Evolutionary conservation across 1,140 invertebrate species (phyloP), one percentile per base, ranked within the genome.

Genomic region (Papilio glaucus): DNA sequence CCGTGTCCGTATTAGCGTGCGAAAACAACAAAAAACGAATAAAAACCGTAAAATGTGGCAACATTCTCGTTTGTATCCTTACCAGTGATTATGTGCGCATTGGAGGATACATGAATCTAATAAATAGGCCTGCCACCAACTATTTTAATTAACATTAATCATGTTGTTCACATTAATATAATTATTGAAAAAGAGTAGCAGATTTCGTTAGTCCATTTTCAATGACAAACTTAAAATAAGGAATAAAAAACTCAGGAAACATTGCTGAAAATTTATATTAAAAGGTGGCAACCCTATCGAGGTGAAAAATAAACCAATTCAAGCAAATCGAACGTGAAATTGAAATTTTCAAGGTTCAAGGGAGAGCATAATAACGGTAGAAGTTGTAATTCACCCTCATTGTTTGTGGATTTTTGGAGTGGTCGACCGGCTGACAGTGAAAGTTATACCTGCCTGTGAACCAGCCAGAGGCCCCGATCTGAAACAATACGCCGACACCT

Each of bases 401-500:
- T 91, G 97, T 97, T 95, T 96, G 95, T 89, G 97, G 96, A 94
- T 96, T 95, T 94, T 97, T 95, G 84, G 96, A 96, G 95, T 98
- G 98, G 95, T 98, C 97, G 92, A 99, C 97, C 78, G 98, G 97
- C 94, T 99, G 97, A 95, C 98, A 99, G 91, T 95, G 96, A 94
- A 97, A 97, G 94, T 96, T 98, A 96, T 99, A 99, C 90, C 96
- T 96, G 88, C 96, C 96, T 95, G 98, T 96, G 94, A 97, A 95
- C 96, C 97, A 97, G 93, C 97, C 97, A 84, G 95, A 95, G 93
- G 95, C 95, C 93, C 95, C 95, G 94, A 97, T 96, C 97, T 97
- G 96, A 94, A 97, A 97, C 94, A 93, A 94, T 85, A 89, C 81
- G 80, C 91, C 90, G 84, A 91, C 91, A 91, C 92, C 91, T 81